Evolutionary conservation across 2,113 vertebrate genomes (phyloP), one percentile per base, ranked within the genome.

Genomic region (Elephas maximus): DNA sequence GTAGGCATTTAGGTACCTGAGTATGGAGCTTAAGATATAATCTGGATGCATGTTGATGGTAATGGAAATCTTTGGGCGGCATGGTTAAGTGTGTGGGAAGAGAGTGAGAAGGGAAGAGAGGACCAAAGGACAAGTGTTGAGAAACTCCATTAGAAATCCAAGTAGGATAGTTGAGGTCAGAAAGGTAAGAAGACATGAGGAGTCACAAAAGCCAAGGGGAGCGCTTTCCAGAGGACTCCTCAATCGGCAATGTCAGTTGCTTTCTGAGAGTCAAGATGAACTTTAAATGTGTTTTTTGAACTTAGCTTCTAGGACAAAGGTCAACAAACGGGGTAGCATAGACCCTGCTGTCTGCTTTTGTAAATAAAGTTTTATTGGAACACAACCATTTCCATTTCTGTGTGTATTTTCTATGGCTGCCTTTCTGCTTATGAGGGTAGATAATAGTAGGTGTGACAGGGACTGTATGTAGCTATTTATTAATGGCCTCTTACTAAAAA

Each of bases 211-310:
- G 44, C 76, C 51, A 85, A 41, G 4, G 44, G 62, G 53, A 73
- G 33, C 76, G 69, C 65, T 80, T 95, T 92, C 77, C 8, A 48
- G 17, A 65, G 76, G 9, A 76, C 21, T 80, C 28, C 21, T 84
- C 23, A 15, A 0, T n/a, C 6, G 62, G 44, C 28, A 51, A 11
- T 63, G 57, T 41, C 63, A 62, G 3, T 44, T 91, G 45, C 53
- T 90, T 91, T 88, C 63, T 88, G 28, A 51, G 33, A 73, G 71
- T 84, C 79, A 76, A 94, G 6, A 63, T 81, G 51, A 96, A 20
- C 73, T 48, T 30, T 57, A 57, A 87, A 76, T 12, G 24, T 48
- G 9, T 93, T 93, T 44, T 76, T 77, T 81, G 17, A 89, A 44
- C n/a, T 57, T 77, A 33, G 6, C 24, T 51, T 57, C 5, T 71